phyloP scores from a whole-genome alignment of 2,888 invertebrate species.

The Synergus gifuensis region DNA sequence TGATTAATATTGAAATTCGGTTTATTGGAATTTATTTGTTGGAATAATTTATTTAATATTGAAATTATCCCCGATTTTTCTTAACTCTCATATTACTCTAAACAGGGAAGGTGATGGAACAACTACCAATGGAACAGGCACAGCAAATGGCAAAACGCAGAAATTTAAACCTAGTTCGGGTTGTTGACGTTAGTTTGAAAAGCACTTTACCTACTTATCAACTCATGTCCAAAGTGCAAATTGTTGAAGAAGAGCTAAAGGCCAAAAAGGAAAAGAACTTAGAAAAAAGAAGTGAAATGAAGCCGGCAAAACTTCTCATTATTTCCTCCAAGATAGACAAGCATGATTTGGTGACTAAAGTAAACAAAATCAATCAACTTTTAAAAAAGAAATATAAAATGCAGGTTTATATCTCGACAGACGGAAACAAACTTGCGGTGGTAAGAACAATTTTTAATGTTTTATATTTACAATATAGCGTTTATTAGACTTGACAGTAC shows the following conservation, averaged over 20 bases:
- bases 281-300: conserved; percentile 49
- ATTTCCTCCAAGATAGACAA: conserved; percentile 70
- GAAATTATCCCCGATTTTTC: too few species aligned
- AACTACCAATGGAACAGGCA: conserved; percentile 84
- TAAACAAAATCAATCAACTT: conserved; percentile 70
- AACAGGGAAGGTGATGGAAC: conserved; percentile 1
- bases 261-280: conserved; percentile 55
- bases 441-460: background rate
- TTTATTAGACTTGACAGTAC: too few species aligned
- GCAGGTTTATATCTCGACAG: conserved; percentile 65
- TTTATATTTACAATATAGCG: background rate
- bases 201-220: conserved; percentile 85
- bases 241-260: conserved; percentile 80
- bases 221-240: conserved; percentile 80
- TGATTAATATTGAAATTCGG: too few species aligned
- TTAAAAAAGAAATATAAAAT: conserved; percentile 70
- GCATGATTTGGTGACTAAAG: conserved; percentile 73
- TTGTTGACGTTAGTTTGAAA: conserved; percentile 84
- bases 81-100: too few species aligned
- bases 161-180: conserved; percentile 84
- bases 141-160: conserved; percentile 84
- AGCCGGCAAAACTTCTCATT: conserved; percentile 67
- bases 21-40: too few species aligned
- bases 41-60: too few species aligned
- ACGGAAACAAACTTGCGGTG: conserved; percentile 20